phyloP scores from a whole-genome alignment of 2,797 vertebrate species.

The Argyrosomus regius region DNA sequence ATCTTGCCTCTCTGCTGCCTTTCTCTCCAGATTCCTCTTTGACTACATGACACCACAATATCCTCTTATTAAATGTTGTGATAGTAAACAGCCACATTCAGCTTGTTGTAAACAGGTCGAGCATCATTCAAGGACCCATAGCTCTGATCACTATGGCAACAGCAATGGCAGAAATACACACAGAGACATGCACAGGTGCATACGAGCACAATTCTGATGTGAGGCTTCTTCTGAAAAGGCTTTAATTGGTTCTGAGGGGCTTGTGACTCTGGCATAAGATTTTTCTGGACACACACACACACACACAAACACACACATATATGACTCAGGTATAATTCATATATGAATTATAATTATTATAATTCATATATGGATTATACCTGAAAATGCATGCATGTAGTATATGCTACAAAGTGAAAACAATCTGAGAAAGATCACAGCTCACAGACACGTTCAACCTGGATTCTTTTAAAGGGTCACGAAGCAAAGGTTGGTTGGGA shows the following conservation, averaged over 20 bases:
- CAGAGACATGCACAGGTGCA: neutral
- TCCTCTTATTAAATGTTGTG: slow-evolving; percentile 25
- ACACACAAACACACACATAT: neutral
- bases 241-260: neutral
- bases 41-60: slow-evolving; percentile 30
- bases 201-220: neutral
- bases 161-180: neutral
- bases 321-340: too few species aligned
- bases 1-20: slow-evolving; percentile 62
- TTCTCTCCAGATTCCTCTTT: slow-evolving; percentile 39
- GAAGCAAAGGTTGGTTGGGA: neutral
- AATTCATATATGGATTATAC: neutral
- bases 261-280: neutral
- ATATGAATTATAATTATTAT: too few species aligned
- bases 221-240: neutral
- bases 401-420: neutral
- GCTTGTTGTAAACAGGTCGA: slow-evolving; percentile 7
- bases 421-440: neutral
- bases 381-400: neutral
- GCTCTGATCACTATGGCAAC: slow-evolving; percentile 17
- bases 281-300: neutral
- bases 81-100: slow-evolving; percentile 19
- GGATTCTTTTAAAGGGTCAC: neutral
- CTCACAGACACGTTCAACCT: neutral
- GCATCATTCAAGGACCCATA: neutral